These are phyloP conservation scores for Enoplolaimus lenunculus DNA, from an alignment of 2,888 invertebrate species.

Conservation along the genomic window DNA sequence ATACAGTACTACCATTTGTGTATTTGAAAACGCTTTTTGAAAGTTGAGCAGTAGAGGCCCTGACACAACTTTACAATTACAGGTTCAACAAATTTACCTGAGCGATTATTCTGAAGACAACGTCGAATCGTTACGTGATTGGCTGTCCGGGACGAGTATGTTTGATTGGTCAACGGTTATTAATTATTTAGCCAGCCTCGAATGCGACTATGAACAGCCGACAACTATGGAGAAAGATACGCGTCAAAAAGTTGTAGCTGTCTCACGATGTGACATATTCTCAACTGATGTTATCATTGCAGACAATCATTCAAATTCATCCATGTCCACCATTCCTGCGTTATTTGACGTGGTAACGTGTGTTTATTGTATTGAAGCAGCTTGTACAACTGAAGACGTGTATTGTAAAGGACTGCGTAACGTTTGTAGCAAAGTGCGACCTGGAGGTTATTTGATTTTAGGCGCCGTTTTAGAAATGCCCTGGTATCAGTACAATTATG, in stretches of 20 bases:
- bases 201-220: neutral
- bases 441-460: conserved; percentile 20
- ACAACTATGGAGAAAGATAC: neutral
- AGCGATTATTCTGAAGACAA: conserved; percentile 21
- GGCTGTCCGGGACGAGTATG: neutral
- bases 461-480: conserved; percentile 16
- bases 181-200: conserved; percentile 11
- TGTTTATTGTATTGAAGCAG: conserved; percentile 19
- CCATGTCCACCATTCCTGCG: neutral
- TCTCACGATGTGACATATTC: conserved; percentile 15
- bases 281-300: neutral
- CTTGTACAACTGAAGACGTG: conserved; percentile 4
- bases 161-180: conserved; percentile 20
- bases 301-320: neutral
- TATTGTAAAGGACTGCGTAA: conserved; percentile 3
- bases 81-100: conserved; percentile 16
- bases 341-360: conserved; percentile 17
- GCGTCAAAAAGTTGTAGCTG: neutral
- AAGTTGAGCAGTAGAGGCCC: no score
- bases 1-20: no score
- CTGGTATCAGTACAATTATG: conserved; percentile 1
- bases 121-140: neutral
- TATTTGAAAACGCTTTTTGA: no score
- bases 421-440: conserved; percentile 3
- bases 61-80: no score